Percentiles rank a stretch among this genome's conserved stretches.
phyloP scores from a whole-genome alignment of 2,113 vertebrate genomes.

The Petaurus breviceps region DNA sequence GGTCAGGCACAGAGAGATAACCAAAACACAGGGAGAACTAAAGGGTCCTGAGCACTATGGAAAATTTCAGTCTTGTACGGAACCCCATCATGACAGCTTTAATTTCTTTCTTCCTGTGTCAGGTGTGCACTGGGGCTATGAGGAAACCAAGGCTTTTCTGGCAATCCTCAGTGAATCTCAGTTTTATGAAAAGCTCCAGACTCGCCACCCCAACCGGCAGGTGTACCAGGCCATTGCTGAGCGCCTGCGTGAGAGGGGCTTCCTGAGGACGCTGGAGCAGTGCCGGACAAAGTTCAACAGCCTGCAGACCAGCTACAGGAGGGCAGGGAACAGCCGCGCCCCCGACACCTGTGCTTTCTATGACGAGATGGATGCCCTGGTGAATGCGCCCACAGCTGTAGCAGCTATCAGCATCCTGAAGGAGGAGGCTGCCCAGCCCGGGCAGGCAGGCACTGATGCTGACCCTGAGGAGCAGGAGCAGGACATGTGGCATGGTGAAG shows the following conservation, averaged over 20 bases:
- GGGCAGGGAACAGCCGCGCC: not conserved
- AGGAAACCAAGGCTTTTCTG: not conserved
- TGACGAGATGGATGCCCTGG: not conserved
- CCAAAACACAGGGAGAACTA: not conserved
- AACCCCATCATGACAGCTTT: not conserved
- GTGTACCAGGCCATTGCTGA: not conserved
- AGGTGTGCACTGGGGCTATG: not conserved
- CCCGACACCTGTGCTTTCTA: not conserved
- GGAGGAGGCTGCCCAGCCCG: not conserved
- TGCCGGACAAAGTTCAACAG: slow-evolving; percentile 24
- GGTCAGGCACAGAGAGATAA: not conserved
- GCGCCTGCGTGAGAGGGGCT: not conserved
- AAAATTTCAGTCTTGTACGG: not conserved
- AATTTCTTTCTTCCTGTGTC: not conserved
- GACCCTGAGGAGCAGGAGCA: not conserved
- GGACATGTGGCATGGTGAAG: not conserved
- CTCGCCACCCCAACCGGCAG: not conserved
- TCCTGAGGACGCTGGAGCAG: slow-evolving; percentile 25
- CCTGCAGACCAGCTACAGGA: not conserved
- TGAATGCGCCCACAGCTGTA: not conserved
- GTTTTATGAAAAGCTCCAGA: not conserved
- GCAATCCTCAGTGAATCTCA: slow-evolving; percentile 13
- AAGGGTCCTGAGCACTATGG: not conserved
- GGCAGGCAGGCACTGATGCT: not conserved
- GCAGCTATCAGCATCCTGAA: not conserved